Evolutionary conservation across 2,113 vertebrate species (phyloP).

Genomic region (Anoplopoma fimbria): DNA sequence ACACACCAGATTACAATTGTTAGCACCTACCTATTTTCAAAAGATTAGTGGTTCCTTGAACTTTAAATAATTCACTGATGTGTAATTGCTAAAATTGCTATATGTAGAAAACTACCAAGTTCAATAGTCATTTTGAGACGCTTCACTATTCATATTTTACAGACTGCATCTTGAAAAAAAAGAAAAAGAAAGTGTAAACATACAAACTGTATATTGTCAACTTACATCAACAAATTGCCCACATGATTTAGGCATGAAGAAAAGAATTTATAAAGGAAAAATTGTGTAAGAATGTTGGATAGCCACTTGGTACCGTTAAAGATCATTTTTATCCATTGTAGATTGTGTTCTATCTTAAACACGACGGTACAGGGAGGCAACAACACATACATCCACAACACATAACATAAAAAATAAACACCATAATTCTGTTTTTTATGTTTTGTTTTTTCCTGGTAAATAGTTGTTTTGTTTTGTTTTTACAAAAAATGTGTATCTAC

Average conservation of each 20-base stretch:
- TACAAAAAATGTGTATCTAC: constrained; percentile 88
- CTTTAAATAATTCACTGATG: background rate
- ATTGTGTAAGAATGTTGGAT: constrained; percentile 98
- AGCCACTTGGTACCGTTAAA: constrained; percentile 92
- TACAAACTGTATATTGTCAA: constrained; percentile 86
- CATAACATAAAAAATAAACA: constrained; percentile 99
- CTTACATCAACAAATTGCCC: constrained; percentile 99
- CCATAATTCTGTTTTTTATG: constrained; percentile 86
- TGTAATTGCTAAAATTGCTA: background rate
- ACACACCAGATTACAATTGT: background rate
- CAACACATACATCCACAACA: constrained; percentile 99
- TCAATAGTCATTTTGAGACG: background rate
- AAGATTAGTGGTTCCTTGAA: background rate
- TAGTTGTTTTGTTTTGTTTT: constrained; percentile 84
- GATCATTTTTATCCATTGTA: constrained; percentile 86
- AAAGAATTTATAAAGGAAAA: constrained; percentile 99
- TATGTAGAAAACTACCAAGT: background rate
- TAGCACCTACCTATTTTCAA: background rate
- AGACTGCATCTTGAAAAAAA: constrained; percentile 76
- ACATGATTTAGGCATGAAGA: constrained; percentile 99
- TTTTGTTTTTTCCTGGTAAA: constrained; percentile 85
- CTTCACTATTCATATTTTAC: constrained; percentile 21
- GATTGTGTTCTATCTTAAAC: constrained; percentile 89
- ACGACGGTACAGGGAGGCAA: constrained; percentile 97
- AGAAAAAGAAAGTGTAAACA: constrained; percentile 57